Base-by-base conservation (phyloP, 64 coral and sea anemone genomes). In the Astreopora myriophthalma region DNA sequence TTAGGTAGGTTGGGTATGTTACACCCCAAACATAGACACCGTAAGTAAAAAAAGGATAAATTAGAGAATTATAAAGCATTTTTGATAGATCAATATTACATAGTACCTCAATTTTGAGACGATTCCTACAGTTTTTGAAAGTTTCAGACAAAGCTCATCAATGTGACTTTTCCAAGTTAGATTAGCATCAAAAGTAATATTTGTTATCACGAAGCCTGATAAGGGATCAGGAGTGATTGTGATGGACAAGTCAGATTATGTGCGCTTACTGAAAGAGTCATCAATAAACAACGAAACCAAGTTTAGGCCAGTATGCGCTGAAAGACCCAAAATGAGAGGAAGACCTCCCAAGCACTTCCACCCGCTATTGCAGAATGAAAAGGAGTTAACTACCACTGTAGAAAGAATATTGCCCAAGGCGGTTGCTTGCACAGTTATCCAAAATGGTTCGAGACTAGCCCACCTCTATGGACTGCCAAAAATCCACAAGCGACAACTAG, bases 181-280 rank as follows among this genome's bases (percentile, higher is more conserved):
- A n/a, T n/a, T n/a, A n/a, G n/a, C n/a, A n/a, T n/a, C n/a, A n/a
- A n/a, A n/a, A n/a, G n/a, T n/a, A n/a, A n/a, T n/a, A n/a, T n/a
- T 44, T 44, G 11, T 44, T 44, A 44, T 44, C 40, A 44, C 40
- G 6, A 44, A 44, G 40, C 6, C 11, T 44, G 40, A 44, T 44
- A 44, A 44, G 11, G 40, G 2, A 8, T 44, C 40, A 44, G 73
- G 73, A 6, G 87, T 79, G 37, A 48, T 89, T 48, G 14, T 89
- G 36, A 78, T 89, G 74, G 69, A 89, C 29, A 89, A 89, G 48
- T 34, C 12, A 49, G 69, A 88, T 57, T 88, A 88, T 61, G 8
- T n/a, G 17, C 24, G 12, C 19, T 36, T 88, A 19, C 69, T 76
- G 27, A 48, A 48, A 16, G 35, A 88, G 25, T 69, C 86, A 4